A percentile compares a stretch with the other conserved stretches of the same genome.
These are phyloP conservation scores for Melanotus villosus DNA, from an alignment of 2,888 invertebrate species.

Conservation along the genomic window DNA sequence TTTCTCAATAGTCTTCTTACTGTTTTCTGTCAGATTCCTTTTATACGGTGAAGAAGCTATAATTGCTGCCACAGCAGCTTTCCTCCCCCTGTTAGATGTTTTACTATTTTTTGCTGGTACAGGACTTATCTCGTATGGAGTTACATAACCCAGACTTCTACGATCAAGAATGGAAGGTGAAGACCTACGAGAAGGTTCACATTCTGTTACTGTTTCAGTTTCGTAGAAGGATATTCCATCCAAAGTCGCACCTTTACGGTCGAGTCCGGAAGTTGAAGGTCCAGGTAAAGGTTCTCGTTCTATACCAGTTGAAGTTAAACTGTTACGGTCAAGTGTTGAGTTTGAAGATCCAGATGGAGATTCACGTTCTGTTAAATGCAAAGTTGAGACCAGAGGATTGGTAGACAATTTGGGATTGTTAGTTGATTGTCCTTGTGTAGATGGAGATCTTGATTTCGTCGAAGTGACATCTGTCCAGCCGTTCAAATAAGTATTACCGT, in stretches of 20 bases:
- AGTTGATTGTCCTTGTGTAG: background rate
- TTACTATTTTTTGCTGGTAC: constrained; percentile 3
- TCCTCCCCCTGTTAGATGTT: constrained; percentile 19
- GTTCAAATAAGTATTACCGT: background rate
- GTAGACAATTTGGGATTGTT: background rate
- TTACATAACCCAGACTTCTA: constrained; percentile 1
- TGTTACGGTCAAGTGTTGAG: too few relatives aligned
- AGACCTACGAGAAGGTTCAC: too few relatives aligned
- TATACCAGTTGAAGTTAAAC: too few relatives aligned
- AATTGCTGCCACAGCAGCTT: constrained; percentile 25
- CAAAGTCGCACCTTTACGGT: too few relatives aligned
- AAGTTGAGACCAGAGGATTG: background rate
- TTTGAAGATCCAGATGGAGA: too few relatives aligned
- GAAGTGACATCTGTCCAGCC: constrained; percentile 9
- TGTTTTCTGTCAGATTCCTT: constrained; percentile 14
- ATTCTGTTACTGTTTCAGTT: too few relatives aligned
- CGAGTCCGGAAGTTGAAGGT: constrained; percentile 27
- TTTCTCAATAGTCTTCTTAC: constrained; percentile 14
- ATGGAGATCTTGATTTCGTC: constrained; percentile 2
- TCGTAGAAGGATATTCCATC: too few relatives aligned
- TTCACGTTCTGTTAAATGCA: background rate
- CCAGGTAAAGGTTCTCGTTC: constrained; percentile 1
- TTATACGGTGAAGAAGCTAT: constrained; percentile 35
- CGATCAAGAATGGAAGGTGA: too few relatives aligned
- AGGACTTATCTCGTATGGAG: constrained; percentile 32